A percentile compares a stretch with the other conserved stretches of the same genome.
These are phyloP conservation scores for Cladopsammia gracilis DNA, from an alignment of 64 coral and sea anemone species.

Conservation along the genomic window DNA sequence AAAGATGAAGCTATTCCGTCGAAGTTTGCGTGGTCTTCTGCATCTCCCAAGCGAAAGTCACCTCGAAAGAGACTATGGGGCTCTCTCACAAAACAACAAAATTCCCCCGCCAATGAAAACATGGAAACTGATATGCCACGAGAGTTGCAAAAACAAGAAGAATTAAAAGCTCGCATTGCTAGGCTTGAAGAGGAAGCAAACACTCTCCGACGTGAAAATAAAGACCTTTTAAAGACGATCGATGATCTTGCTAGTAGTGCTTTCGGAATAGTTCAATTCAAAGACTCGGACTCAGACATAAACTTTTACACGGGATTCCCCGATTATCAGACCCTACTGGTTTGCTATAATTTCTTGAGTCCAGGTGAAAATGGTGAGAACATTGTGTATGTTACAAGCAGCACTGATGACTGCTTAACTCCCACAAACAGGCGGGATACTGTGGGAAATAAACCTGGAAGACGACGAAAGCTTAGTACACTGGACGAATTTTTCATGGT, in stretches of 20 bases:
- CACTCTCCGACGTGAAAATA: background rate
- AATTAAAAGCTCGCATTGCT: no score
- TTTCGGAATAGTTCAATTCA: slow-evolving; percentile 59
- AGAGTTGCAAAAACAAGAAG: no score
- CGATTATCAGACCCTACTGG: slow-evolving; percentile 52
- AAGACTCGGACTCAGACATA: slow-evolving; percentile 46
- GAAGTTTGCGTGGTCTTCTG: no score
- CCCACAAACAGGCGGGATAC: background rate
- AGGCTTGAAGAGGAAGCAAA: no score
- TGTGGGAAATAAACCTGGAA: slow-evolving; percentile 25
- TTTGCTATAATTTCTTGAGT: slow-evolving; percentile 28
- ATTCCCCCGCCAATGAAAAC: no score
- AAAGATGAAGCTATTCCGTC: no score
- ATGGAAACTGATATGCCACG: no score
- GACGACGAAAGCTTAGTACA: slow-evolving; percentile 13
- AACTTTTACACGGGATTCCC: slow-evolving; percentile 62
- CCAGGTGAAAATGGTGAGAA: slow-evolving; percentile 56
- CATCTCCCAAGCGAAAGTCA: no score
- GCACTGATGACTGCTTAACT: background rate
- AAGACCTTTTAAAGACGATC: slow-evolving; percentile 42
- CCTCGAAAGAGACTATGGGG: no score
- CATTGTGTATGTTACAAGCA: slow-evolving; percentile 37
- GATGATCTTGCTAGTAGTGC: slow-evolving; percentile 35
- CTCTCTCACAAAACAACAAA: no score
- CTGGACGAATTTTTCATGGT: slow-evolving; percentile 55